These are phyloP conservation scores for Drosophila austrosaltans DNA, from an alignment of 2,888 invertebrate species.

Conservation along the genomic window DNA sequence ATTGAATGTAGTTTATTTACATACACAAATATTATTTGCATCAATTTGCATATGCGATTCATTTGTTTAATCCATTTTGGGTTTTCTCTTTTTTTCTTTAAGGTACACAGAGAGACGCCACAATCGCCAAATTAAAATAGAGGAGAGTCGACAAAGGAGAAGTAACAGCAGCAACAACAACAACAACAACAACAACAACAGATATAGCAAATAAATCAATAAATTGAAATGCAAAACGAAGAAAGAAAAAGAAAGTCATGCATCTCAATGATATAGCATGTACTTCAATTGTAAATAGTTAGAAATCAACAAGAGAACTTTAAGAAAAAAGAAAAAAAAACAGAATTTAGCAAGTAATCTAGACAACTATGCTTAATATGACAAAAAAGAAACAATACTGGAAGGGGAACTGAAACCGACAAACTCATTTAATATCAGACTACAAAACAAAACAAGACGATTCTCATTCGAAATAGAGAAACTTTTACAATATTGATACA, in stretches of 20 bases:
- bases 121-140: not conserved
- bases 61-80: conserved; percentile 1
- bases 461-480: conserved; percentile 54
- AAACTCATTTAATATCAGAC: conserved; percentile 32
- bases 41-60: not conserved
- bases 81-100: not conserved
- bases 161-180: not conserved
- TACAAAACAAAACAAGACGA: conserved; percentile 41
- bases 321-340: conserved; percentile 6
- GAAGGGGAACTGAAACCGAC: conserved; percentile 30
- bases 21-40: not conserved
- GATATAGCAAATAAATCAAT: not conserved
- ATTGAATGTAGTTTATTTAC: not conserved
- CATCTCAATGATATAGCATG: conserved; percentile 2
- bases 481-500: conserved; percentile 53
- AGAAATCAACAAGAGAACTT: not conserved
- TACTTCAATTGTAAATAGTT: conserved; percentile 34
- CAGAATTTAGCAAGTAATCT: conserved; percentile 41
- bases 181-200: not conserved
- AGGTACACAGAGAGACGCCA: not conserved
- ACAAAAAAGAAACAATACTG: conserved; percentile 35
- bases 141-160: not conserved
- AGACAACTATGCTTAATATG: conserved; percentile 54
- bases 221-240: not conserved
- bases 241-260: conserved; percentile 1